Evolutionary conservation across 2,113 vertebrate species (phyloP).

Genomic region (Salvelinus sp.): DNA sequence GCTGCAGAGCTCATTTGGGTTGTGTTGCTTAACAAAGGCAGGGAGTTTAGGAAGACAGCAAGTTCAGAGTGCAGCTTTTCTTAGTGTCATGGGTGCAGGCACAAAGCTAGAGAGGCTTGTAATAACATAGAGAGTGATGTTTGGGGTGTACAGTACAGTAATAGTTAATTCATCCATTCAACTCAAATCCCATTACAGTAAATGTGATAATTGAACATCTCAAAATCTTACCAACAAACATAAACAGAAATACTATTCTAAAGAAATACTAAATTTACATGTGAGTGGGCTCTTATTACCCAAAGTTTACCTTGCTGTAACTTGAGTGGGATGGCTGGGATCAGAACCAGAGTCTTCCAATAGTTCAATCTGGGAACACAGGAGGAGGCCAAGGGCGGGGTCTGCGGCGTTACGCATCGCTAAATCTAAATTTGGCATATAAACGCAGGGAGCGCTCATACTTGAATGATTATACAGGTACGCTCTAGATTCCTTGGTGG

Average conservation of each 20-base stretch:
- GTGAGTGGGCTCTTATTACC: conserved; percentile 16
- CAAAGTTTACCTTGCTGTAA: conserved; percentile 46
- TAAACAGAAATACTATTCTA: too few relatives aligned
- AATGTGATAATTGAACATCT: not conserved
- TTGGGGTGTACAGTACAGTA: too few relatives aligned
- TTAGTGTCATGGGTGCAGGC: too few relatives aligned
- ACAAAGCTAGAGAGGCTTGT: too few relatives aligned
- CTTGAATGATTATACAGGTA: conserved; percentile 64
- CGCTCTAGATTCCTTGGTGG: not conserved
- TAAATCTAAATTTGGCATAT: conserved; percentile 70
- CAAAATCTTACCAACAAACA: not conserved
- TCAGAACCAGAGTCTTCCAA: conserved; percentile 9
- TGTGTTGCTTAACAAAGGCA: too few relatives aligned
- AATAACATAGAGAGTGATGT: too few relatives aligned
- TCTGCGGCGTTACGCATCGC: conserved; percentile 52
- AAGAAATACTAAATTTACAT: not conserved
- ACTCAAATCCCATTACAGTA: not conserved
- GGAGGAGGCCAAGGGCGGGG: conserved; percentile 57
- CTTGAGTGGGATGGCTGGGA: conserved; percentile 28
- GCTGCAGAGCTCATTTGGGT: too few relatives aligned
- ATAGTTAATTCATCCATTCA: not conserved
- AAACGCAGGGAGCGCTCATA: conserved; percentile 59
- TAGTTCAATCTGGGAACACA: conserved; percentile 8
- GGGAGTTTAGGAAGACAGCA: too few relatives aligned
- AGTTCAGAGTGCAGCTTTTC: too few relatives aligned